Evolutionary conservation across 2,888 invertebrate genomes (phyloP), one percentile per base, ranked within the genome.

Genomic region (Tenthredo scrophulariae): DNA sequence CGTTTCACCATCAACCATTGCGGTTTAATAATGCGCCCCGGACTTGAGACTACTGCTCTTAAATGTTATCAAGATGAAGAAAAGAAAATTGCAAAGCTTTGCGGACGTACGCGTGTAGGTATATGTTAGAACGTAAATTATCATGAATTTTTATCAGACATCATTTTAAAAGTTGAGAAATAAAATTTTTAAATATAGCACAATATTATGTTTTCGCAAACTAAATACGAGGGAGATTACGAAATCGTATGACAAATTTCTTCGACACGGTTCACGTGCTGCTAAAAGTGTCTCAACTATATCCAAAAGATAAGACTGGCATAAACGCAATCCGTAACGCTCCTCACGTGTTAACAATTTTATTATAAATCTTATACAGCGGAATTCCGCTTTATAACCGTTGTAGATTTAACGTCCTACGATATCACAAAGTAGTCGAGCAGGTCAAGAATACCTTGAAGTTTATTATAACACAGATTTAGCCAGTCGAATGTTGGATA

Each of bases 371-470:
- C 6, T 67, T 33, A 33, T 29, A 67, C 0, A 29, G 6, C 6
- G 67, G 13, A 15, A 33, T 33, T 67, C 26, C 29, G 13, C 22
- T 67, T 67, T 33, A 29, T 18, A 77, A 18, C 29, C 77, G 26
- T 50, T 50, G n/a, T 50, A 33, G 9, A 29, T 77, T 77, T 77
- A 50, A 40, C 37, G 33, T 62, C 62, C 80, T 58, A 80, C 40
- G 43, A 62, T 40, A 80, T 62, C n/a, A 40, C 62, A 40, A 62
- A 80, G 22, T 80, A 62, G 80, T 80, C 13, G 80, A 62, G 62
- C 58, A 62, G 80, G 80, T 62, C 80, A 62, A 62, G 80, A 80
- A 80, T 62, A 80, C 58, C 80, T 58, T 62, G 22, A 29, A 80
- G 58, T 62, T 62, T 22, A 62, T 26, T 37, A 40, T 54, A 67